Evolutionary conservation across 2,113 vertebrate genomes (phyloP), one percentile per base, ranked within the genome.

Genomic region (Tiliqua scincoides): DNA sequence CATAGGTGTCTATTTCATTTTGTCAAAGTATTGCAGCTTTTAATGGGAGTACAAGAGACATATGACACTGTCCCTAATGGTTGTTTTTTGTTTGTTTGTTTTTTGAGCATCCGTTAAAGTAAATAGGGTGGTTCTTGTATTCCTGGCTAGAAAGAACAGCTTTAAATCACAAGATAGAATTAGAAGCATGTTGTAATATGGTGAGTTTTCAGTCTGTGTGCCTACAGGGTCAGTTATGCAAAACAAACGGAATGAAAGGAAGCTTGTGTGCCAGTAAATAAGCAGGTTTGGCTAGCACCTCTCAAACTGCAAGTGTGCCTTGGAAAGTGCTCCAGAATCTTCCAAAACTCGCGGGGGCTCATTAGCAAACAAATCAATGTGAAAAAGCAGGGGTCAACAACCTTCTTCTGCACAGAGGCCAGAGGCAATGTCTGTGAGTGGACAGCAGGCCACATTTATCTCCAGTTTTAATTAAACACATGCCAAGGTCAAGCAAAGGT

Each of bases 401-500:
- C 4, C 43, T 48, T 48, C n/a, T n/a, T n/a, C n/a, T n/a, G n/a
- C n/a, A n/a, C n/a, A 48, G 43, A 8, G 43, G 43, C 43, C 4
- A 48, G 43, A 48, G 43, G 43, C 43, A 4, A 48, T 5, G 43
- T 48, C 43, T 48, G 43, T 48, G 43, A 48, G 43, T 48, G 43
- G 43, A 48, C 8, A 8, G 43, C 4, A 8, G 43, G 43, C 43
- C 43, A 48, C 43, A 48, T 48, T 48, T 8, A 48, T 48, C 43
- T 48, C 43, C 8, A 48, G 8, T 48, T 4, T 48, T 48, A 48
- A 8, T 48, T 48, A 48, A 48, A 57, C 71, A 14, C 67, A 21
- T 30, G n/a, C 43, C 83, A 85, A 85, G 83, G 74, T 77, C 74
- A 78, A 25, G 3, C 83, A 35, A 67, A 43, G 32, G 48, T 43